Base-by-base conservation (phyloP, 2,113 vertebrate species). In the Typhlomys cinereus region DNA sequence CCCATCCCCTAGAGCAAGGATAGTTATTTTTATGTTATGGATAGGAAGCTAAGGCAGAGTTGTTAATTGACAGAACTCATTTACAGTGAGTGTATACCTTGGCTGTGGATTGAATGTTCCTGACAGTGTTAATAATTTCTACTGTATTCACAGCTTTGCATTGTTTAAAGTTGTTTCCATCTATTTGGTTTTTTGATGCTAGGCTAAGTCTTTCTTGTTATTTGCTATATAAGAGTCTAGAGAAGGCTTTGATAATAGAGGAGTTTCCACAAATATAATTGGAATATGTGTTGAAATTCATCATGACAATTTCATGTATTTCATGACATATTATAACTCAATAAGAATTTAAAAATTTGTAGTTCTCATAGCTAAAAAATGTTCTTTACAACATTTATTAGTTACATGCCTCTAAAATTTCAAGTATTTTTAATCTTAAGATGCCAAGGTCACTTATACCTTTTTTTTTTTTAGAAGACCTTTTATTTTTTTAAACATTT, bases 341-440 rank as follows among this genome's bases (percentile, higher is more conserved):
- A 7, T 84, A 82, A 34, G 87, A 83, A 5, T 85, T 4, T 67
- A 70, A 67, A 80, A 78, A 71, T 82, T 69, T 81, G 62, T 4
- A 85, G 31, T 44, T 84, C 88, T 92, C 62, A 94, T 85, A 87
- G 81, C 14, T 34, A 62, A 94, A 14, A 69, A 95, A 92, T 54
- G 25, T 46, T 0, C 13, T 66, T 57, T 17, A 44, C 48, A 92
- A 23, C 29, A n/a, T 75, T 78, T 85, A 69, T 71, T 48, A 31
- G 69, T 91, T 54, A 41, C 90, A 12, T 89, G 9, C 41, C 70
- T 87, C 87, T 90, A 50, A 82, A 59, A 62, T 73, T 93, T 79
- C 87, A 92, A 84, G 64, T 84, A 76, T 50, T 80, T 88, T 57
- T 0, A 54, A 34, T 23, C 94, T 90, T 91, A 66, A 67, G 85